These are phyloP conservation scores for Mamestra brassicae DNA, from an alignment of 2,888 invertebrate genomes.

Conservation along the genomic window DNA sequence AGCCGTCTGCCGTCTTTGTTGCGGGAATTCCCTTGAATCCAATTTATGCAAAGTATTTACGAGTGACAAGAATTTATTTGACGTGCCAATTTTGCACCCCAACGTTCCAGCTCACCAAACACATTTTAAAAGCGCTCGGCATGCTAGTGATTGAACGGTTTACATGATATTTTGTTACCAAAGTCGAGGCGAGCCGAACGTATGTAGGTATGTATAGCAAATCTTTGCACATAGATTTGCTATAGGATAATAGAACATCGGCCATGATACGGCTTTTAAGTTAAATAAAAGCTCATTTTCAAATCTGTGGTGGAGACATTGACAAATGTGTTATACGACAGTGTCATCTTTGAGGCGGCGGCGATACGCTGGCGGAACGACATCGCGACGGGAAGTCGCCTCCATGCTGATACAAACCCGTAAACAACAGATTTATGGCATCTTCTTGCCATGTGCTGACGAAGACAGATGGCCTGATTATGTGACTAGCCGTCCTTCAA, in stretches of 20 bases:
- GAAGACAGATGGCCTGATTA: slow-evolving; percentile 69
- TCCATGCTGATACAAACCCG: slow-evolving; percentile 57
- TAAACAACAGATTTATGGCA: slow-evolving; percentile 69
- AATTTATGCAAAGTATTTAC: slow-evolving; percentile 89
- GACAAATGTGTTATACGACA: slow-evolving; percentile 61
- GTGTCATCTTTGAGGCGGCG: slow-evolving; percentile 50
- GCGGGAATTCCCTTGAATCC: slow-evolving; percentile 85
- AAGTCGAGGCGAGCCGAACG: slow-evolving; percentile 57
- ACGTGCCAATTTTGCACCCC: slow-evolving; percentile 83
- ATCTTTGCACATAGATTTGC: slow-evolving; percentile 32
- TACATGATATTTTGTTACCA: slow-evolving; percentile 71
- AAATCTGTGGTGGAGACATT: slow-evolving; percentile 50
- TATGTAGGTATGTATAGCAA: not conserved
- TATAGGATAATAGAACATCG: slow-evolving; percentile 53
- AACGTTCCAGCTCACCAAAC: slow-evolving; percentile 71
- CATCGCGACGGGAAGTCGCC: slow-evolving; percentile 49
- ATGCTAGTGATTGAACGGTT: slow-evolving; percentile 76
- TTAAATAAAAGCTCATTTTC: slow-evolving; percentile 52
- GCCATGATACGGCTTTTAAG: slow-evolving; percentile 47
- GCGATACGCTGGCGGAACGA: slow-evolving; percentile 48
- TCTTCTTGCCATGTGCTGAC: slow-evolving; percentile 60
- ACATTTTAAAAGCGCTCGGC: slow-evolving; percentile 76
- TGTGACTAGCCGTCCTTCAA: slow-evolving; percentile 41
- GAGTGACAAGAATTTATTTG: slow-evolving; percentile 88
- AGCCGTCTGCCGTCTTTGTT: slow-evolving; percentile 86